Conservation (phyloP, 2,113 vertebrate species). For the Scortum barcoo region DNA sequence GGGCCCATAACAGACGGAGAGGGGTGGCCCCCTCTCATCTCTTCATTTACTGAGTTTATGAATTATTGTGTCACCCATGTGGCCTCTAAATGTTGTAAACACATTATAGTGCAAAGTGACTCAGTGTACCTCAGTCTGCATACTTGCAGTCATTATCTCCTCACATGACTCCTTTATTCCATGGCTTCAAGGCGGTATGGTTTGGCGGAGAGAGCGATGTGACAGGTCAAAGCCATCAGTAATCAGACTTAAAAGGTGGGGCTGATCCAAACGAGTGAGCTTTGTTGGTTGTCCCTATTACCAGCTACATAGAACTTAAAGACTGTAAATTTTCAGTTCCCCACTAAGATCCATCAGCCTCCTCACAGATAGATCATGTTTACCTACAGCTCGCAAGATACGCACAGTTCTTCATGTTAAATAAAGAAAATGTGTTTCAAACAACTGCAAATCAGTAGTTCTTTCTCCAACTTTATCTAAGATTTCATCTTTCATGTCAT, state of each 20-base stretch:
- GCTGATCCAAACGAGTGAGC: neutral
- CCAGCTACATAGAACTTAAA: neutral
- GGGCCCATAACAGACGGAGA: neutral
- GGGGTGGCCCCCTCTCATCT: neutral
- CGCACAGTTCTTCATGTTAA: neutral
- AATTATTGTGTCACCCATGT: constrained; percentile 60
- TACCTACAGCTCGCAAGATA: neutral
- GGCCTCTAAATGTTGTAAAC: constrained; percentile 67
- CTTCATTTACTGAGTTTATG: constrained; percentile 39
- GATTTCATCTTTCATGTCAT: neutral
- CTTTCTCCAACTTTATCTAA: neutral
- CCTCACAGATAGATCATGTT: neutral
- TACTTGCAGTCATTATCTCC: neutral
- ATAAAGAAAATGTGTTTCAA: neutral
- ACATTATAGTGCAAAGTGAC: constrained; percentile 36
- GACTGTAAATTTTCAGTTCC: neutral
- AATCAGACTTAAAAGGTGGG: no score
- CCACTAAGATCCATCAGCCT: no score
- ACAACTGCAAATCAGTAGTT: neutral
- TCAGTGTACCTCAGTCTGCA: neutral
- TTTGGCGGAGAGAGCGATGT: neutral
- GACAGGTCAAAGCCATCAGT: neutral
- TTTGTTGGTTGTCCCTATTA: neutral
- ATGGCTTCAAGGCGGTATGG: neutral
- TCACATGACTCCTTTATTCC: neutral